phyloP scores from a whole-genome alignment of 30 jellyfish, hydroid and myxozoan genomes.

The Nemopilema nomurai region DNA sequence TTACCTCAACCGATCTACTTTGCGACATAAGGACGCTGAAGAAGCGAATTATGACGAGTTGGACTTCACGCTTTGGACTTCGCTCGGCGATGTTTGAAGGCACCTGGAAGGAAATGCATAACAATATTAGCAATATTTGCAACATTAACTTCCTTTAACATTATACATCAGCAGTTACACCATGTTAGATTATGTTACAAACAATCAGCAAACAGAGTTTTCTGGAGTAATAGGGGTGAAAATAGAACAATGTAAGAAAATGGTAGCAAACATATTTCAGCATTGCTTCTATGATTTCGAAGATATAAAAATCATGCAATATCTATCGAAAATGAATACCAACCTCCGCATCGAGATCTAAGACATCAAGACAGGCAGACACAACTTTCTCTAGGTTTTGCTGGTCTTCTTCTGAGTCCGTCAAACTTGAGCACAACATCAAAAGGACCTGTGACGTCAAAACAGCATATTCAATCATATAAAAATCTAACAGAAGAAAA shows the following conservation, averaged over 20 bases:
- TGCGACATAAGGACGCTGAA: constrained; percentile 95
- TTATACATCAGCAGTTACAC: too few species aligned
- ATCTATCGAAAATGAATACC: background rate
- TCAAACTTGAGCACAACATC: constrained; percentile 87
- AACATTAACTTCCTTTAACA: too few species aligned
- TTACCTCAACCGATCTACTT: constrained; percentile 49
- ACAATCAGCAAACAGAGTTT: too few species aligned
- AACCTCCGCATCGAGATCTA: constrained; percentile 56
- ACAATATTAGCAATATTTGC: too few species aligned
- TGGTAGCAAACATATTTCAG: too few species aligned
- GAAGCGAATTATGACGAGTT: constrained; percentile 85
- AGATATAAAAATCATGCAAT: background rate
- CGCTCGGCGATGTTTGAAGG: constrained; percentile 65
- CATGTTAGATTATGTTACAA: too few species aligned
- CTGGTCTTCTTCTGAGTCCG: constrained; percentile 79
- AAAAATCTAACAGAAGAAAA: too few species aligned
- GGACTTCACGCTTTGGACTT: constrained; percentile 74
- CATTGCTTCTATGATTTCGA: too few species aligned
- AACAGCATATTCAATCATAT: background rate
- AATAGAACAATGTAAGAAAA: too few species aligned
- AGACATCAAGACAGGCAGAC: constrained; percentile 68
- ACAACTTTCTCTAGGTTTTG: constrained; percentile 66
- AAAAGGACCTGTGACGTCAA: constrained; percentile 69
- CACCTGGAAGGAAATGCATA: too few species aligned
- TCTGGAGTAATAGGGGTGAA: too few species aligned